Conservation (phyloP, 2,888 invertebrate genomes). For the Vandiemenella viatica region DNA sequence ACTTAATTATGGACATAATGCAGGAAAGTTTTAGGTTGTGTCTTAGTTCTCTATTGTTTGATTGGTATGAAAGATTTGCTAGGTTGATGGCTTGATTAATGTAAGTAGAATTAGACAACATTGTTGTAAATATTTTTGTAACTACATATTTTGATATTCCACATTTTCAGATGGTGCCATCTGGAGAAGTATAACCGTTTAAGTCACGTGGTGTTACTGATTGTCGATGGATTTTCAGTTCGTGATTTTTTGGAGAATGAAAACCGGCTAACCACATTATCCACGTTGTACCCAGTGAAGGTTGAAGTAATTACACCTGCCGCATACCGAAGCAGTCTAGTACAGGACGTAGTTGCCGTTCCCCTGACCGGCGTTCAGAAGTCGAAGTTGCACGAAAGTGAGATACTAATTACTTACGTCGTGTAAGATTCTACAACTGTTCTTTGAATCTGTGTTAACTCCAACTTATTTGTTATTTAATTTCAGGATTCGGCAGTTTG, state of each 20-base stretch:
- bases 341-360: background rate
- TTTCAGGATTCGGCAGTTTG: constrained; percentile 56
- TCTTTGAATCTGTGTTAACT: too few species aligned
- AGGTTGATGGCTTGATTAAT: too few species aligned
- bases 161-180: background rate
- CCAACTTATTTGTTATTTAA: too few species aligned
- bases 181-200: background rate
- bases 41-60: too few species aligned
- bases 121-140: too few species aligned
- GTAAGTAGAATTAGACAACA: too few species aligned
- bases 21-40: too few species aligned
- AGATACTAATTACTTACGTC: too few species aligned
- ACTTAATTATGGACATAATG: too few species aligned
- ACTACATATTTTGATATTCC: too few species aligned
- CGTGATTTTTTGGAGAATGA: background rate
- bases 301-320: background rate
- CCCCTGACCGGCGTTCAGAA: background rate
- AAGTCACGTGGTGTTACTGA: background rate
- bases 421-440: too few species aligned
- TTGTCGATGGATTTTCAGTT: background rate
- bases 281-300: background rate
- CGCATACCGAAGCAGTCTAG: background rate
- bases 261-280: background rate
- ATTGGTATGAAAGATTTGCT: too few species aligned
- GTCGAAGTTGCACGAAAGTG: background rate